phyloP scores from a whole-genome alignment of 1,140 invertebrate species.

The Nylanderia fulva region DNA sequence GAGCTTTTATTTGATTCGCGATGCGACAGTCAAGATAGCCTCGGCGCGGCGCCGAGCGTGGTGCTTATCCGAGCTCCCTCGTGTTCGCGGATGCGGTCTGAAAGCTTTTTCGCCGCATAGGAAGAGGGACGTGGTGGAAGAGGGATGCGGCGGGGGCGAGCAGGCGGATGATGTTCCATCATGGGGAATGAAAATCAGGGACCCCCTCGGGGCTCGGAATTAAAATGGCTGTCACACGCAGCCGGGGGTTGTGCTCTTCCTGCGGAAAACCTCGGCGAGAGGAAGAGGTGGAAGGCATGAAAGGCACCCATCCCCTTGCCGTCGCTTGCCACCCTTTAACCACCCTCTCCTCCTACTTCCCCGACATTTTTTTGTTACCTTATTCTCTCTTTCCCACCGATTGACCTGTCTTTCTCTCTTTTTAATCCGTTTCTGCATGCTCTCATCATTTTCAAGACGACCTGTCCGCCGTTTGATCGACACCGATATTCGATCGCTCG shows the following conservation, averaged over 20 bases:
- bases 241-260: constrained; percentile 76
- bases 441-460: constrained; percentile 44
- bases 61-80: constrained; percentile 64
- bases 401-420: constrained; percentile 1
- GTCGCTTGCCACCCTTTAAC: constrained; percentile 57
- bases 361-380: constrained; percentile 72
- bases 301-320: constrained; percentile 65
- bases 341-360: constrained; percentile 63
- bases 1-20: constrained; percentile 56
- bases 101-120: constrained; percentile 68
- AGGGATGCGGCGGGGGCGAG: constrained; percentile 30
- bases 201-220: constrained; percentile 75
- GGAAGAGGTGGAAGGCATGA: constrained; percentile 65
- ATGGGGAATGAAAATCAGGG: constrained; percentile 76
- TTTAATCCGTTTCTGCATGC: not conserved
- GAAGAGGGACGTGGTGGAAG: constrained; percentile 17
- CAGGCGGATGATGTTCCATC: constrained; percentile 71
- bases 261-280: constrained; percentile 73
- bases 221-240: constrained; percentile 78
- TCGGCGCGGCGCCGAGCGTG: constrained; percentile 68
- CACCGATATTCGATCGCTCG: constrained; percentile 40
- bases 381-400: constrained; percentile 22
- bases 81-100: constrained; percentile 56
- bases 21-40: constrained; percentile 67
- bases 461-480: constrained; percentile 50